Evolutionary conservation across 2,888 invertebrate genomes (phyloP).

Genomic region (Brenthis ino): DNA sequence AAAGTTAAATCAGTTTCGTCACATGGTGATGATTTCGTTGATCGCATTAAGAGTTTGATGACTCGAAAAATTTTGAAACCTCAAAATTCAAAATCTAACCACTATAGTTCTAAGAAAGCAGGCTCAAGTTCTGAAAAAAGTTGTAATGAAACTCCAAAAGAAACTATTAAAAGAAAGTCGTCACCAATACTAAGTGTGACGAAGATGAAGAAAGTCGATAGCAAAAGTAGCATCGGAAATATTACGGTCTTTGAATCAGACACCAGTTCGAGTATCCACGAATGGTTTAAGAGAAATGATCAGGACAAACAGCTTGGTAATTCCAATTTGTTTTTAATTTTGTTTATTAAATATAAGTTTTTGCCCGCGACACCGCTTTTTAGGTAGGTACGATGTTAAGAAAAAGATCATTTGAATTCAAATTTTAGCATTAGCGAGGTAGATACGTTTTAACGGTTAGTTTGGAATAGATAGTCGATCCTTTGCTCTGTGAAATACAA

Average conservation of each 20-base stretch:
- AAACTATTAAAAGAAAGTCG: conserved; percentile 26
- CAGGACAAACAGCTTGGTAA: conserved; percentile 24
- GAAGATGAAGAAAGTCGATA: conserved; percentile 44
- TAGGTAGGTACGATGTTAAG: no score
- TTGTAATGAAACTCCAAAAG: conserved; percentile 34
- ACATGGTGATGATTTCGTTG: conserved; percentile 32
- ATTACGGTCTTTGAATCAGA: conserved; percentile 36
- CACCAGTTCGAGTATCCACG: conserved; percentile 50
- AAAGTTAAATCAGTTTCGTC: conserved; percentile 12
- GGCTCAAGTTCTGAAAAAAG: conserved; percentile 37
- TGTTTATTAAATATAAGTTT: neutral
- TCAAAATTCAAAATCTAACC: conserved; percentile 6
- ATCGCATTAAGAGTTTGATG: conserved; percentile 34
- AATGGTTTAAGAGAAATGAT: conserved; percentile 56
- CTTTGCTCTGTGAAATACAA: no score
- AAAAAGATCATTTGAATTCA: no score
- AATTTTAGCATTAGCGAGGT: no score
- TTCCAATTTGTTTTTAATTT: conserved; percentile 4
- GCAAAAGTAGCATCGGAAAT: conserved; percentile 1
- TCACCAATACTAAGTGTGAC: conserved; percentile 12
- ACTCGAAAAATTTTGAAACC: conserved; percentile 27
- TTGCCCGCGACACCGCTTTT: no score
- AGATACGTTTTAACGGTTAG: no score
- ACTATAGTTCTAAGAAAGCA: neutral
- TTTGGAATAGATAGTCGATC: no score